Percentiles rank a stretch among this genome's conserved stretches.
These are phyloP conservation scores for Polyploca ridens DNA, from an alignment of 2,888 invertebrate genomes.

Conservation along the genomic window DNA sequence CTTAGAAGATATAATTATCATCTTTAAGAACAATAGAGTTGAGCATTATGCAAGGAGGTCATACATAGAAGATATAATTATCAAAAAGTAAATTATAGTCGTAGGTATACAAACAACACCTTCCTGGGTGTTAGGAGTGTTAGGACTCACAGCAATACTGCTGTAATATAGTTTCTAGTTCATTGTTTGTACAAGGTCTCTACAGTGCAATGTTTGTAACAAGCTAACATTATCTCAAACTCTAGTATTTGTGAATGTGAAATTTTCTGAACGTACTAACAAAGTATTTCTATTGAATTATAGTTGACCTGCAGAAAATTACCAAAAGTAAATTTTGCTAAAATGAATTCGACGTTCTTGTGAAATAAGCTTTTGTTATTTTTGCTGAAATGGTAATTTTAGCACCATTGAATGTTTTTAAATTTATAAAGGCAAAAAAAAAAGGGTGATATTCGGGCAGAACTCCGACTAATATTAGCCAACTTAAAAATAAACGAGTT, in stretches of 20 bases:
- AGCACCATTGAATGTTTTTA: no score
- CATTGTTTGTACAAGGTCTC: conserved; percentile 2
- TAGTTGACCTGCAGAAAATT: not conserved
- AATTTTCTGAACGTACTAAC: not conserved
- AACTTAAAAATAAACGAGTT: no score
- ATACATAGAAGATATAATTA: not conserved
- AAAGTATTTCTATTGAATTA: not conserved
- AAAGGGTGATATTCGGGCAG: no score
- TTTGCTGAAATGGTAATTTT: no score
- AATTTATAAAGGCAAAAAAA: no score
- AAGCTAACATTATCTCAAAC: conserved; percentile 7
- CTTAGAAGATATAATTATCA: not conserved
- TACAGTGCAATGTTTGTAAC: conserved; percentile 3
- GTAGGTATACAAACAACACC: not conserved
- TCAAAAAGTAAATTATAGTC: not conserved
- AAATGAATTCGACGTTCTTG: no score
- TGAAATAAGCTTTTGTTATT: no score
- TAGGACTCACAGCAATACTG: not conserved
- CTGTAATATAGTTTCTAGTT: not conserved
- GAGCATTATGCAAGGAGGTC: not conserved
- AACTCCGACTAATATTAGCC: no score
- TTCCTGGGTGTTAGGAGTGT: not conserved
- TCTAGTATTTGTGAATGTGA: not conserved
- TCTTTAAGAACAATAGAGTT: not conserved
- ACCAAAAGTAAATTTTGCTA: no score